Conservation (phyloP, 2,888 invertebrate genomes). For the Drosophila lacicola region DNA sequence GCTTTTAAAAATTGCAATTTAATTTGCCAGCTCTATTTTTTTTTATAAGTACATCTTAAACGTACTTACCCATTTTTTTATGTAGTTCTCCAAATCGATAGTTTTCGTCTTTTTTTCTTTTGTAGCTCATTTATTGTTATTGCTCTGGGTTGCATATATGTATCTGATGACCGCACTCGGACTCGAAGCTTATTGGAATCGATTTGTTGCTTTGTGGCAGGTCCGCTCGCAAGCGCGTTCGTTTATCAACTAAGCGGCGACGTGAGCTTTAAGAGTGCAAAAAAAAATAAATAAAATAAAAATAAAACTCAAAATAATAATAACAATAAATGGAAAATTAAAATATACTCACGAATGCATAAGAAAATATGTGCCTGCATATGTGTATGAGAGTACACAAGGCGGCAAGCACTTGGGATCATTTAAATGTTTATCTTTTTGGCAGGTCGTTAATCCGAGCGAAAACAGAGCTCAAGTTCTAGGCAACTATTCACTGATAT, state of each 20-base stretch:
- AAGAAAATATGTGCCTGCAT: slow-evolving; percentile 5
- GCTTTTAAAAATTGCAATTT: too few relatives aligned
- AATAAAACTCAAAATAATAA: slow-evolving; percentile 25
- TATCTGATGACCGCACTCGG: background rate
- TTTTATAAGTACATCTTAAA: background rate
- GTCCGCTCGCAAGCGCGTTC: slow-evolving; percentile 58
- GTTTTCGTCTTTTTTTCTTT: background rate
- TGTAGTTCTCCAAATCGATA: background rate
- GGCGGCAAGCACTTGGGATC: background rate
- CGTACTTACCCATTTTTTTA: slow-evolving; percentile 1
- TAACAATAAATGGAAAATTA: slow-evolving; percentile 43
- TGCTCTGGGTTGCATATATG: background rate
- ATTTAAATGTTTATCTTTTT: slow-evolving; percentile 6
- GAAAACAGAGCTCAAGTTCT: background rate
- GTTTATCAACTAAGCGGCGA: slow-evolving; percentile 62
- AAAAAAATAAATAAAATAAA: slow-evolving; percentile 22
- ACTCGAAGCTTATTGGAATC: background rate
- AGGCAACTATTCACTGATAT: background rate
- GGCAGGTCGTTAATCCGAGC: background rate
- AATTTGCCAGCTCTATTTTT: too few relatives aligned
- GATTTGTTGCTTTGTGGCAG: slow-evolving; percentile 38
- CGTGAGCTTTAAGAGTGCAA: slow-evolving; percentile 49
- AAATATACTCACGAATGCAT: slow-evolving; percentile 23
- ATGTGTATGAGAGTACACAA: slow-evolving; percentile 4
- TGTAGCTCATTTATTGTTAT: background rate